These are phyloP conservation scores for Monopterus albus DNA, from an alignment of 2,113 vertebrate species.

Conservation along the genomic window DNA sequence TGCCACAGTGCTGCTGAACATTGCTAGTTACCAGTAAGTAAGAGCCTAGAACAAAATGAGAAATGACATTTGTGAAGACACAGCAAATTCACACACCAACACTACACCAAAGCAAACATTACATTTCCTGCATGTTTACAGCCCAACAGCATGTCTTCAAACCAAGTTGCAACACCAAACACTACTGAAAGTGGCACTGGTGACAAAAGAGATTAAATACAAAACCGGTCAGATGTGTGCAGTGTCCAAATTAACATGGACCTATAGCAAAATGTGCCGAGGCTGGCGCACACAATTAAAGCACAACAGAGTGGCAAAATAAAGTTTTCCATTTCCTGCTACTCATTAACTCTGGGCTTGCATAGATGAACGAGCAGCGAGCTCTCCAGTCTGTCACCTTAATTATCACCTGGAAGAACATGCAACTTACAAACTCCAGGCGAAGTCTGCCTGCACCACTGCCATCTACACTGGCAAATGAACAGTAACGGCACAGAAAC, in stretches of 20 bases:
- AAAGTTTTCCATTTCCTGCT: conserved; percentile 51
- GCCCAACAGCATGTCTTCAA: conserved; percentile 18
- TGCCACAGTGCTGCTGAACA: not conserved
- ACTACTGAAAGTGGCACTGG: conserved; percentile 33
- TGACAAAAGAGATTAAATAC: conserved; percentile 54
- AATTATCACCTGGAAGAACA: conserved; percentile 62
- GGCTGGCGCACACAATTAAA: conserved; percentile 35
- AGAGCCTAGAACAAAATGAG: conserved; percentile 15
- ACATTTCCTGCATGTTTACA: conserved; percentile 14
- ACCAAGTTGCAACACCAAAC: conserved; percentile 14
- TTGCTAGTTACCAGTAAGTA: not conserved
- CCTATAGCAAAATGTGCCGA: conserved; percentile 35
- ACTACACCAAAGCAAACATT: conserved; percentile 15
- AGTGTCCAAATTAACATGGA: conserved; percentile 33
- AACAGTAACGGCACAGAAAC: not conserved
- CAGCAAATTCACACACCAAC: conserved; percentile 10
- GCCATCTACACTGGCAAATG: conserved; percentile 30
- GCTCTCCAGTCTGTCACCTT: conserved; percentile 47
- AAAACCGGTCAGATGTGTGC: conserved; percentile 33
- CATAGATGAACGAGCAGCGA: conserved; percentile 47
- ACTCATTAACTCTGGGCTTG: conserved; percentile 42
- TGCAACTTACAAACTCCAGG: conserved; percentile 3
- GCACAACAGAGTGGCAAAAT: conserved; percentile 15
- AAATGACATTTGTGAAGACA: conserved; percentile 26
- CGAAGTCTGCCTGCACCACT: conserved; percentile 22